Percentiles rank a stretch among this genome's conserved stretches.
Conservation (phyloP, 1,140 invertebrate species). For the Drosophila kohkoa region DNA sequence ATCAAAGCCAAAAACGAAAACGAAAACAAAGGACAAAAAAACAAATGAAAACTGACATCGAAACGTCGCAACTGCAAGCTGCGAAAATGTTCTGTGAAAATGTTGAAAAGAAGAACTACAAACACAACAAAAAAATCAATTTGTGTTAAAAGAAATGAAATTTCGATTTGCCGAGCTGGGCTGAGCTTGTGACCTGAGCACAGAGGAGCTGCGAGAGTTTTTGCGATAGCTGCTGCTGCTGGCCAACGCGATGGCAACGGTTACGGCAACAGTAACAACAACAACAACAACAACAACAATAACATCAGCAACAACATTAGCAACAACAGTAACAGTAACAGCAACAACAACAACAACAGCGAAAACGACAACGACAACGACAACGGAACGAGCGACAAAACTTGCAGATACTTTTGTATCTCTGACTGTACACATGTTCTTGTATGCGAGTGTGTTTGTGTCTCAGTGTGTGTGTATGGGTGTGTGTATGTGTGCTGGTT, state of each 20-base stretch:
- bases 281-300: background rate
- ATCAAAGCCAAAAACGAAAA: slow-evolving; percentile 51
- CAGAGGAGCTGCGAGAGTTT: slow-evolving; percentile 7
- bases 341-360: too few species aligned
- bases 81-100: slow-evolving; percentile 26
- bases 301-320: background rate
- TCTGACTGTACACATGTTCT: slow-evolving; percentile 19
- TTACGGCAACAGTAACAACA: background rate
- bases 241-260: slow-evolving; percentile 9
- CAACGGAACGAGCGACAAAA: slow-evolving; percentile 15
- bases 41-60: slow-evolving; percentile 3
- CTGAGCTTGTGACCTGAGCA: slow-evolving; percentile 21
- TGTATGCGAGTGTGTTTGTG: background rate
- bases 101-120: slow-evolving; percentile 10
- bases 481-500: slow-evolving; percentile 7
- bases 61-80: slow-evolving; percentile 28
- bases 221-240: slow-evolving; percentile 9
- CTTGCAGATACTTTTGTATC: slow-evolving; percentile 53
- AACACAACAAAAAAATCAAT: slow-evolving; percentile 63
- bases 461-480: background rate
- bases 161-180: slow-evolving; percentile 63
- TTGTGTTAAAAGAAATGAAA: slow-evolving; percentile 75
- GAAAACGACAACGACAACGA: too few species aligned
- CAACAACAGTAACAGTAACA: too few species aligned
- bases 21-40: slow-evolving; percentile 3